Conservation (phyloP, 2,113 vertebrate genomes). For the Aldabrachelys gigantea region DNA sequence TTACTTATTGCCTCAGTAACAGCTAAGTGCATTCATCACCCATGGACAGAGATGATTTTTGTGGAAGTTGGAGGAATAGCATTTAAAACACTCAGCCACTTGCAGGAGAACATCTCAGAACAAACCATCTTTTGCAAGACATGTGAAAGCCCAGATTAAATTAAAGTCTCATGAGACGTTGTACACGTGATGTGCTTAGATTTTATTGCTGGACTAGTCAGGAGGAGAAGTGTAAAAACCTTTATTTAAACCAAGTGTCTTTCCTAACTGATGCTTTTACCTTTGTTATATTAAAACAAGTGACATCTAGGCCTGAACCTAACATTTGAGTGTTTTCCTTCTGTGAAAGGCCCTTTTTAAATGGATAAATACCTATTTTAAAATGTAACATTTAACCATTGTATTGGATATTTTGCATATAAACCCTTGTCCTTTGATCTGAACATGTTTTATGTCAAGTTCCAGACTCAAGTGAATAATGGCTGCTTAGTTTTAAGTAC, state of each 20-base stretch:
- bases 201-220: not conserved
- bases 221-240: not conserved
- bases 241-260: not conserved
- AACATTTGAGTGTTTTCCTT: not conserved
- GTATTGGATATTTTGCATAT: not conserved
- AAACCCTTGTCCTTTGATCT: too few species aligned
- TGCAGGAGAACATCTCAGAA: not conserved
- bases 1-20: not conserved
- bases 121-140: not conserved
- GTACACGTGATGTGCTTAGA: not conserved
- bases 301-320: too few species aligned
- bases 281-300: not conserved
- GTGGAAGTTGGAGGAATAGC: not conserved
- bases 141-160: not conserved
- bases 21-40: not conserved
- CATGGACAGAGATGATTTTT: not conserved
- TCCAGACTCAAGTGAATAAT: not conserved
- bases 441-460: rapidly evolving
- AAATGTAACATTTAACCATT: rapidly evolving
- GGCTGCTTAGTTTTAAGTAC: too few species aligned
- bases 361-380: not conserved
- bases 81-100: not conserved
- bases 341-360: not conserved
- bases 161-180: not conserved
- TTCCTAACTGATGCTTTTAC: not conserved